Evolutionary conservation across 2,888 invertebrate species (phyloP), one percentile per base, ranked within the genome.

Genomic region (Germaria angustata): DNA sequence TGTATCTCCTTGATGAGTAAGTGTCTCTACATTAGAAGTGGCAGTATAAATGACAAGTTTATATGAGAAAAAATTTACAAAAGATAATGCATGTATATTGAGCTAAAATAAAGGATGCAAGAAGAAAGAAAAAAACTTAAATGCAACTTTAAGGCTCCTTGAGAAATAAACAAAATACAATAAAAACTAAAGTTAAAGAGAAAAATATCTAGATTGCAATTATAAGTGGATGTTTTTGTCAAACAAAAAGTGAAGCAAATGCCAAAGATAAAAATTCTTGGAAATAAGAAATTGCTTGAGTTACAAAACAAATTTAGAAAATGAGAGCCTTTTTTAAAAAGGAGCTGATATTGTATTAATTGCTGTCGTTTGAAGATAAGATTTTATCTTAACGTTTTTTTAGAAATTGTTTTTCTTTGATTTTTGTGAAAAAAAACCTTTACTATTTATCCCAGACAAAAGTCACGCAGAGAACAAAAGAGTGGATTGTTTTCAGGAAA

Each of bases 151-250:
- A 59, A 51, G 51, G 59, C 9, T 51, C 24, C 72, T 72, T 72
- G 9, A 61, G 63, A 55, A 49, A 77, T 77, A 44, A 44, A 69
- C 53, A 71, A 63, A 71, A 41, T 51, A 61, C 17, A 46, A 24
- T 6, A 41, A 22, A 22, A 32, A 51, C 5, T 15, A 41, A 41
- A 13, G 32, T 11, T 6, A 61, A 44, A 65, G 15, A 15, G 49
- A 53, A 65, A 57, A 59, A 11, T 69, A 79, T 63, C 46, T 13
- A 51, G 76, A 68, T 77, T 61, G 51, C 59, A 77, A 68, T 51
- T 13, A 34, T 24, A 41, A 68, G 41, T 8, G 41, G 61, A 44
- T 22, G 24, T 66, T 28, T 41, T 13, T 20, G 28, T 49, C 49
- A 22, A 68, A 41, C 7, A 57, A 49, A 61, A 15, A 41, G 9